These are phyloP conservation scores for Acronicta leporina DNA, from an alignment of 2,888 invertebrate species.

Conservation along the genomic window DNA sequence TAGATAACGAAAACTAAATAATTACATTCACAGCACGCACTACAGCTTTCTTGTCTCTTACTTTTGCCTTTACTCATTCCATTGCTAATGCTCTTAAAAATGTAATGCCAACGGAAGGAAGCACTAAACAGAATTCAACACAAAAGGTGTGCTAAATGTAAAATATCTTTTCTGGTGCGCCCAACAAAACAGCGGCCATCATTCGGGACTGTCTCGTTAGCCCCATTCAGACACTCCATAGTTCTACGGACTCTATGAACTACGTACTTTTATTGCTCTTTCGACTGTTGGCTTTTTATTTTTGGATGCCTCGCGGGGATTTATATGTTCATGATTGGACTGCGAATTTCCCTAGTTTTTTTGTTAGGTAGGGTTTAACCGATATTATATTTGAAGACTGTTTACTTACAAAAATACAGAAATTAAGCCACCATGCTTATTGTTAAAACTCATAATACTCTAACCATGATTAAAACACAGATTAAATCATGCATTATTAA, in stretches of 20 bases:
- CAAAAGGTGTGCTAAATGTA: constrained; percentile 40
- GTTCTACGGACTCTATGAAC: constrained; percentile 65
- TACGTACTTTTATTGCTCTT: constrained; percentile 62
- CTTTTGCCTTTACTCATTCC: constrained; percentile 25
- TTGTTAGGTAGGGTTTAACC: too few species aligned
- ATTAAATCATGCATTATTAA: constrained; percentile 1
- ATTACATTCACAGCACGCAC: constrained; percentile 15
- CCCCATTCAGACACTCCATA: constrained; percentile 69
- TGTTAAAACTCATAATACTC: neutral
- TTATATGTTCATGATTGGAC: constrained; percentile 17
- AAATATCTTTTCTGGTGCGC: constrained; percentile 56
- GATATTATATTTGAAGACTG: too few species aligned
- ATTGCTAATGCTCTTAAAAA: constrained; percentile 42
- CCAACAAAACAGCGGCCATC: constrained; percentile 67
- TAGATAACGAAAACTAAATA: constrained; percentile 8
- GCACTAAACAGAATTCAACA: constrained; percentile 22
- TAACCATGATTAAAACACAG: neutral
- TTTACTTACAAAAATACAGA: neutral
- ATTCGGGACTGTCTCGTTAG: constrained; percentile 76
- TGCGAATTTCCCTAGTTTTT: constrained; percentile 14
- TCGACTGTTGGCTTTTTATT: constrained; percentile 62
- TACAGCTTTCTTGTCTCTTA: constrained; percentile 20
- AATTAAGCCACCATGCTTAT: neutral
- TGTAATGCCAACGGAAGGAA: constrained; percentile 16
- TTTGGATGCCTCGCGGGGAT: constrained; percentile 36